Evolutionary conservation across 2,888 invertebrate genomes (phyloP).

Genomic region (Agrilus cyanescens): DNA sequence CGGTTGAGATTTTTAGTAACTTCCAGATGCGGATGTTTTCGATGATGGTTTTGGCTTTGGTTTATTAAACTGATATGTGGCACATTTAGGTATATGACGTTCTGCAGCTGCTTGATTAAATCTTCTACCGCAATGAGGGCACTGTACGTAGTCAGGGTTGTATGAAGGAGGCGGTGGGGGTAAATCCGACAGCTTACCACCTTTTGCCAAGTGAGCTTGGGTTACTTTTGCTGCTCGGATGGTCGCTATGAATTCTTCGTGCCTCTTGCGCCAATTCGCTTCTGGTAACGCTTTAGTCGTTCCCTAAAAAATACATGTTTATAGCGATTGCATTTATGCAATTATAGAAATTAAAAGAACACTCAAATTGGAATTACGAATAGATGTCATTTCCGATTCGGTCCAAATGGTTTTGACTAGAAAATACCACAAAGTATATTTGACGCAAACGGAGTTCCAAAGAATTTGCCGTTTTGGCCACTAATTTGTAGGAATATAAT

Average conservation of each 20-base stretch:
- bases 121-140: conserved; percentile 76
- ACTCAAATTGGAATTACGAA: too few species aligned
- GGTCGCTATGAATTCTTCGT: conserved; percentile 84
- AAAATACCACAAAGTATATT: too few species aligned
- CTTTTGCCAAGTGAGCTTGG: conserved; percentile 66
- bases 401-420: too few species aligned
- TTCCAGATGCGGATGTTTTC: too few species aligned
- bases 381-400: too few species aligned
- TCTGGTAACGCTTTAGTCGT: neutral
- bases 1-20: too few species aligned
- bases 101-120: conserved; percentile 80
- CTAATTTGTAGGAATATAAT: too few species aligned
- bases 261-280: conserved; percentile 78
- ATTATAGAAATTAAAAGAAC: too few species aligned
- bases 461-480: too few species aligned
- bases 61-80: conserved; percentile 70
- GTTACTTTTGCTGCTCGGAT: conserved; percentile 84
- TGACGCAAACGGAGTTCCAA: too few species aligned
- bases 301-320: too few species aligned
- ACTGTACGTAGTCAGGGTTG: conserved; percentile 81
- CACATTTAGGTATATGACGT: conserved; percentile 88
- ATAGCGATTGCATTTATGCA: too few species aligned
- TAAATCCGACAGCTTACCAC: conserved; percentile 76
- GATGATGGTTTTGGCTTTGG: conserved; percentile 36
- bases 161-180: conserved; percentile 84